These are phyloP conservation scores for Nasonia vitripennis DNA, from an alignment of 1,140 invertebrate genomes.

Conservation along the genomic window DNA sequence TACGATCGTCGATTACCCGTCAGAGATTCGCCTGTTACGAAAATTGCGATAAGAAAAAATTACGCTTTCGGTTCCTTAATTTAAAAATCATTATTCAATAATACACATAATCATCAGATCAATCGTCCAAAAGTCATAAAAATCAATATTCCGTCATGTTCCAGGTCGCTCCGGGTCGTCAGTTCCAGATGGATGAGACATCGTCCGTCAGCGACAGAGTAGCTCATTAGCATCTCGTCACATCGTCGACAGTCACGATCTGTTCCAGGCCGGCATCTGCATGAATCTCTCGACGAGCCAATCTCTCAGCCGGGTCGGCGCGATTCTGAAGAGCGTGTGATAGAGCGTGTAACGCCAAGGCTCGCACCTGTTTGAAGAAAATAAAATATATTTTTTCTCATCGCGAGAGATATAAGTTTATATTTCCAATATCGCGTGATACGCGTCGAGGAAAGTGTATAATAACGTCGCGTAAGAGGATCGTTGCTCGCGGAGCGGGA, in stretches of 20 bases:
- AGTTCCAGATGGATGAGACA: too few relatives aligned
- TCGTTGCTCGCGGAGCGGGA: too few relatives aligned
- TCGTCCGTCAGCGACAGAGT: background rate
- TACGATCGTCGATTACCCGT: too few relatives aligned
- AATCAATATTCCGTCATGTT: background rate
- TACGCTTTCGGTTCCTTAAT: too few relatives aligned
- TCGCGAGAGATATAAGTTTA: too few relatives aligned
- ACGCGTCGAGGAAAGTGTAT: too few relatives aligned
- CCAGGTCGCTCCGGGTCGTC: background rate
- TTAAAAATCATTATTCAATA: too few relatives aligned
- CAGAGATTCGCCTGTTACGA: too few relatives aligned
- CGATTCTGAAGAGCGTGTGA: slow-evolving; percentile 74
- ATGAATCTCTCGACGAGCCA: slow-evolving; percentile 76
- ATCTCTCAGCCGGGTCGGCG: slow-evolving; percentile 74
- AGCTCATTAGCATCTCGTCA: background rate
- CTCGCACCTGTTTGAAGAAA: slow-evolving; percentile 59
- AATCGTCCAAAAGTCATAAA: background rate
- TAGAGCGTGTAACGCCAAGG: slow-evolving; percentile 73
- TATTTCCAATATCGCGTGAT: too few relatives aligned
- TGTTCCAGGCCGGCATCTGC: slow-evolving; percentile 70
- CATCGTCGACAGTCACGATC: background rate
- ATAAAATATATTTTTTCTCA: slow-evolving; percentile 2
- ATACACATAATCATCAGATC: too few relatives aligned
- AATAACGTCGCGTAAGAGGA: too few relatives aligned
- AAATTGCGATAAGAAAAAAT: too few relatives aligned